phyloP scores from a whole-genome alignment of 2,797 vertebrate genomes.

The Micromesistius poutassou region DNA sequence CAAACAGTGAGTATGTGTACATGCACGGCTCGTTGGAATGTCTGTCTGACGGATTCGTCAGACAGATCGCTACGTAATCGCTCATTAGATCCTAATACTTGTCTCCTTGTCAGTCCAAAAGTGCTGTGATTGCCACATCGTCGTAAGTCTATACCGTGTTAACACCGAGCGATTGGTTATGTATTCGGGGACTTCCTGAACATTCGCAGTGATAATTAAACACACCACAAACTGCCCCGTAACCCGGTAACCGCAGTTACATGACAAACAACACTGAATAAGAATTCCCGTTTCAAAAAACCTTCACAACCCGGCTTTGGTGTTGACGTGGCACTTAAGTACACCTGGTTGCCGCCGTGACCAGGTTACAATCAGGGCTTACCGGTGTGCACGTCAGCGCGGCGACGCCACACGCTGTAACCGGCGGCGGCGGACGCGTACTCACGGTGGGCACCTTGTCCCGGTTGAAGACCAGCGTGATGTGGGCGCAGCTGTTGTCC shows the following conservation, averaged over 20 bases:
- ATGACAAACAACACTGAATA: background rate
- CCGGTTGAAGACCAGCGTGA: conserved; percentile 88
- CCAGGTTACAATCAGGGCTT: background rate
- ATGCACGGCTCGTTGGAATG: too few relatives aligned
- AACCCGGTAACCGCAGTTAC: background rate
- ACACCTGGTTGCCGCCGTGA: background rate
- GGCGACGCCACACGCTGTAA: background rate
- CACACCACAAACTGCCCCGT: too few relatives aligned
- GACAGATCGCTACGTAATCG: too few relatives aligned
- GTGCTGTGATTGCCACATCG: too few relatives aligned
- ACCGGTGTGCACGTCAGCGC: too few relatives aligned
- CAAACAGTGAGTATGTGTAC: too few relatives aligned
- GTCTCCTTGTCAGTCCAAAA: too few relatives aligned
- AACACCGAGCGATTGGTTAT: too few relatives aligned
- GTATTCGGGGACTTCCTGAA: background rate
- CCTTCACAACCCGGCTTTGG: background rate
- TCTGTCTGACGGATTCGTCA: too few relatives aligned
- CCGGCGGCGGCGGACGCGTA: background rate
- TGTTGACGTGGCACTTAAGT: background rate
- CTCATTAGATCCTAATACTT: too few relatives aligned
- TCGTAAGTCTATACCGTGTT: background rate
- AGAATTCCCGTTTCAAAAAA: background rate
- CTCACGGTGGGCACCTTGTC: conserved; percentile 89
- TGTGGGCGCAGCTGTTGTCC: conserved; percentile 90
- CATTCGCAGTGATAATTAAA: background rate